A percentile compares a stretch with the other conserved stretches of the same genome.
phyloP scores from a whole-genome alignment of 1,140 invertebrate genomes.

The Drosophila repletoides region DNA sequence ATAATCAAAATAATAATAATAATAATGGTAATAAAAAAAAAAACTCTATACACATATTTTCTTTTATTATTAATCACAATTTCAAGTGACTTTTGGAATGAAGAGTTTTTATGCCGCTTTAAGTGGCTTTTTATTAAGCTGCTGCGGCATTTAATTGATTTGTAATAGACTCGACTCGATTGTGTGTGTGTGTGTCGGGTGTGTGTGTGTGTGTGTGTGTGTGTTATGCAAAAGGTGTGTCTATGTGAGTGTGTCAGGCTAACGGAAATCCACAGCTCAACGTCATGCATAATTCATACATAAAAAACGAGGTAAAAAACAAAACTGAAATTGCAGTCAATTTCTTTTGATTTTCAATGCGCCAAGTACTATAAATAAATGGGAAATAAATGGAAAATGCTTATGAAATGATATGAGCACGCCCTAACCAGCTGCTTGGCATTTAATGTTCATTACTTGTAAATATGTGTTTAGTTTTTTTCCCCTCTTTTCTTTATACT shows the following conservation, averaged over 20 bases:
- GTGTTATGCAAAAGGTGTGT: slow-evolving; percentile 52
- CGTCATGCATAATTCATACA: slow-evolving; percentile 74
- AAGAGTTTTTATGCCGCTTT: slow-evolving; percentile 55
- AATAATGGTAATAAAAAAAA: slow-evolving; percentile 27
- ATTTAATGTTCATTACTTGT: not conserved
- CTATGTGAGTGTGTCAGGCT: slow-evolving; percentile 55
- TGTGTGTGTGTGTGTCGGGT: slow-evolving; percentile 7
- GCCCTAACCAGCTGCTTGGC: slow-evolving; percentile 35
- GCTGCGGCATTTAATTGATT: slow-evolving; percentile 77
- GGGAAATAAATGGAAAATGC: slow-evolving; percentile 15
- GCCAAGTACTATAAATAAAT: slow-evolving; percentile 21
- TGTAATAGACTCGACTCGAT: slow-evolving; percentile 67
- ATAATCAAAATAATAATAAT: slow-evolving; percentile 39
- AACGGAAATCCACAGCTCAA: slow-evolving; percentile 67
- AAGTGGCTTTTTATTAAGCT: slow-evolving; percentile 73
- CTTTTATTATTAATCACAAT: slow-evolving; percentile 54
- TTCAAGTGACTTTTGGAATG: slow-evolving; percentile 44
- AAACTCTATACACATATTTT: slow-evolving; percentile 42
- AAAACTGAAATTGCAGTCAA: slow-evolving; percentile 50
- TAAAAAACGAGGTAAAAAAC: not conserved
- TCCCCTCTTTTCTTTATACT: too few relatives aligned
- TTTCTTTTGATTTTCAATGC: slow-evolving; percentile 31
- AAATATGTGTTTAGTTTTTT: not conserved
- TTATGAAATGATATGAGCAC: slow-evolving; percentile 33
- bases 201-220: slow-evolving; percentile 2